Evolutionary conservation across 2,888 invertebrate species (phyloP).

Genomic region (Philonicus albiceps): DNA sequence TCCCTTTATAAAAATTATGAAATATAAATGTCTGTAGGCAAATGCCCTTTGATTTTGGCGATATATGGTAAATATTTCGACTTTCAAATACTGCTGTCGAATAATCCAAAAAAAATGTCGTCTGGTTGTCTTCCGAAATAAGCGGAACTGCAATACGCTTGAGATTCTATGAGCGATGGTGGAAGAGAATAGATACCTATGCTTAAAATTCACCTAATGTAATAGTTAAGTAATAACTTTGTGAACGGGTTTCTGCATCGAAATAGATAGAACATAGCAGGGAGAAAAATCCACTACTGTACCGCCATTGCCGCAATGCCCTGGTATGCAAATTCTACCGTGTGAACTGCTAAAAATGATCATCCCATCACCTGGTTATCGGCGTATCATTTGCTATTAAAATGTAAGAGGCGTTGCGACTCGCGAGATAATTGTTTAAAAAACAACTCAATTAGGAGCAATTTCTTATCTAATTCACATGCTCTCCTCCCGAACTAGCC

Average conservation of each 20-base stretch:
- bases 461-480: slow-evolving; percentile 20
- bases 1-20: no score
- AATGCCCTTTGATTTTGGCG: neutral
- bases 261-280: neutral
- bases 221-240: neutral
- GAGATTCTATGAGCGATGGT: neutral
- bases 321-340: slow-evolving; percentile 19
- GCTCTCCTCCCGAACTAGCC: neutral
- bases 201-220: neutral
- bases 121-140: neutral
- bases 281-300: neutral
- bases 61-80: neutral
- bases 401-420: neutral
- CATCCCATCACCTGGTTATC: slow-evolving; percentile 25
- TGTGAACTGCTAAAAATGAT: slow-evolving; percentile 9
- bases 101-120: neutral
- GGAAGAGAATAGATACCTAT: neutral
- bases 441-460: slow-evolving; percentile 30
- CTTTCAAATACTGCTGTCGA: neutral
- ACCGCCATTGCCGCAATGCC: neutral
- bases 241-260: neutral
- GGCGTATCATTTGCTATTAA: slow-evolving; percentile 4
- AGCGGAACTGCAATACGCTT: neutral
- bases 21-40: neutral
- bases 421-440: slow-evolving; percentile 23